Evolutionary conservation across 1,140 invertebrate species (phyloP).

Genomic region (Ectropis grisescens): DNA sequence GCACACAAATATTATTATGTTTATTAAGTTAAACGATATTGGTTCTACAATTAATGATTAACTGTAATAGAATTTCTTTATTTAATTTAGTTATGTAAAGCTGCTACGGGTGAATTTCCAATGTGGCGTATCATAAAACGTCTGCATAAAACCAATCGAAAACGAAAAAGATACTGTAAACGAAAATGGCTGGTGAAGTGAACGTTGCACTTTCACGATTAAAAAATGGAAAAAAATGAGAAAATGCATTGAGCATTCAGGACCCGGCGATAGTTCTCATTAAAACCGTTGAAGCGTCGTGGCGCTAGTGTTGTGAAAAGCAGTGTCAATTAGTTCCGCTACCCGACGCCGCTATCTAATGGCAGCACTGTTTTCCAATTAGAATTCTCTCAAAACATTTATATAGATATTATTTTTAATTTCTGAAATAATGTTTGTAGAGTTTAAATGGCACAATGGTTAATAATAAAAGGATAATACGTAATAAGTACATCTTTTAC

Average conservation of each 20-base stretch:
- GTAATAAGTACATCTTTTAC: no score
- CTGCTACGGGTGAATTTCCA: background rate
- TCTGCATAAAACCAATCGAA: constrained; percentile 61
- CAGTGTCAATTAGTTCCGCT: constrained; percentile 41
- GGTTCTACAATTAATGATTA: no score
- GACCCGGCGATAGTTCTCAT: constrained; percentile 46
- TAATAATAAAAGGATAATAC: no score
- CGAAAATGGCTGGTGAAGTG: constrained; percentile 63
- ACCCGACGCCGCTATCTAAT: constrained; percentile 35
- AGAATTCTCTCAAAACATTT: constrained; percentile 3
- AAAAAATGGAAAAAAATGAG: constrained; percentile 60
- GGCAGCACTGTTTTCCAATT: constrained; percentile 33
- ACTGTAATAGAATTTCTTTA: background rate
- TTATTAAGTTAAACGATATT: no score
- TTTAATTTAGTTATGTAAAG: background rate
- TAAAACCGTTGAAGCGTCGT: constrained; percentile 17
- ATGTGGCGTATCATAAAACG: constrained; percentile 29
- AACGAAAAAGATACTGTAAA: constrained; percentile 60
- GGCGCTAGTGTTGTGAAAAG: constrained; percentile 31
- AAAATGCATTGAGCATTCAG: constrained; percentile 56
- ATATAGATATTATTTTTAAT: no score
- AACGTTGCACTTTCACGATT: constrained; percentile 67
- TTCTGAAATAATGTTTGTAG: no score
- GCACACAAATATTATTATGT: background rate
- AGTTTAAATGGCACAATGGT: no score